Percentiles rank a stretch among this genome's conserved stretches.
Evolutionary conservation across 2,113 vertebrate species (phyloP).

Genomic region (Pedionomus torquatus): DNA sequence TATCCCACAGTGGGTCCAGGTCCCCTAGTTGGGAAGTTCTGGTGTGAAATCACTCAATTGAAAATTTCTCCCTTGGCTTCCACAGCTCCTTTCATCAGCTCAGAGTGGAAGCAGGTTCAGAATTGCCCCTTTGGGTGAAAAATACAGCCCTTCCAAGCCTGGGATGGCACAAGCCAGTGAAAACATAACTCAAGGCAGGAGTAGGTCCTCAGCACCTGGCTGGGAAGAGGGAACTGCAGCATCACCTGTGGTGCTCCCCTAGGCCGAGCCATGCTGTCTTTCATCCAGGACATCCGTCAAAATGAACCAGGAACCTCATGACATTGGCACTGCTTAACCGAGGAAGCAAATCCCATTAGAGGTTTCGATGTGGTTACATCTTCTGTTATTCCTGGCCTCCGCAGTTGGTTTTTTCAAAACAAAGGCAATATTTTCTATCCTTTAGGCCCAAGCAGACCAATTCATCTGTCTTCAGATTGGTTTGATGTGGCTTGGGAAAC

Average conservation of each 20-base stretch:
- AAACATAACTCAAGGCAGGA: not conserved
- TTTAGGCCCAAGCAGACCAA: constrained; percentile 9
- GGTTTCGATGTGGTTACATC: not conserved
- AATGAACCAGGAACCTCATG: accelerated
- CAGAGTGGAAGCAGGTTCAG: not conserved
- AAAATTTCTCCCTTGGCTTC: not conserved
- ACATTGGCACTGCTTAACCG: accelerated
- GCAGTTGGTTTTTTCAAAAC: not conserved
- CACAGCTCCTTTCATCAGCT: not conserved
- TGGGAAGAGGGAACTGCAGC: not conserved
- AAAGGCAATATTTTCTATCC: constrained; percentile 34
- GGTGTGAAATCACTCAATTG: not conserved
- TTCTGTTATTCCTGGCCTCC: constrained; percentile 4
- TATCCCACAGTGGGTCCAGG: not conserved
- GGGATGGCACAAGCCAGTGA: not conserved
- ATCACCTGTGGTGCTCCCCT: not conserved
- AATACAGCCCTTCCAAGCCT: not conserved
- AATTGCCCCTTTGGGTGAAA: not conserved
- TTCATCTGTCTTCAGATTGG: constrained; percentile 22
- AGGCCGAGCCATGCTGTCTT: not conserved
- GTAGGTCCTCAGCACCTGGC: accelerated
- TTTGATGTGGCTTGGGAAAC: constrained; percentile 61
- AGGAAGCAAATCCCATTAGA: not conserved
- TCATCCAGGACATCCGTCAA: not conserved
- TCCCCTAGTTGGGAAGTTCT: not conserved